Base-by-base conservation (phyloP, 2,113 vertebrate genomes). In the Hydropotes inermis region DNA sequence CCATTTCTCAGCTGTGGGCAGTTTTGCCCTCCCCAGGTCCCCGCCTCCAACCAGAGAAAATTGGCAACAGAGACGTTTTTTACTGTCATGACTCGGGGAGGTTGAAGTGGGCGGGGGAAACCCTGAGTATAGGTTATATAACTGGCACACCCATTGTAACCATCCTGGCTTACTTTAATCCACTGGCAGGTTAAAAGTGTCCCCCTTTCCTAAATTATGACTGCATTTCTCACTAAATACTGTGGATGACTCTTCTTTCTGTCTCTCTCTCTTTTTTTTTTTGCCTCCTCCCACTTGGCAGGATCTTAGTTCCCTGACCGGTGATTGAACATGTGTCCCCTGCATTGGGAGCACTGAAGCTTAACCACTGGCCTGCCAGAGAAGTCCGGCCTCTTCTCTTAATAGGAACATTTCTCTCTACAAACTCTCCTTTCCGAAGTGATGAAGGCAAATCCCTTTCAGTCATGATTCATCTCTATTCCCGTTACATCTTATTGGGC, bases 121-220 rank as follows among this genome's bases (percentile, higher is more conserved):
- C 54, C 57, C 58, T 13, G 30, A 50, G 13, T 14, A 1, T 1
- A 39, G 45, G 27, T 39, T 45, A 6, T 17, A 3, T 39, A 28
- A 28, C 0, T 23, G 36, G 21, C 6, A 43, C 23, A n/a, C 14
- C 8, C 7, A 3, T 28, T 13, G 1, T 3, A 7, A n/a, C 12
- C 50, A 45, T 17, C 52, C n/a, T 33, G 50, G 81, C 16, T 33
- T 30, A 16, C 60, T 86, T 43, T 12, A 76, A 58, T 17, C 33
- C 47, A 28, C 6, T 43, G 27, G 25, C 7, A 27, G 39, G 81
- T 36, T 25, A 36, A 15, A 33, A 12, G 3, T 21, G 70, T 25
- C 17, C 43, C 27, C 25, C 15, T 85, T 64, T 16, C 43, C 67
- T n/a, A 25, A 33, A 55, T 47, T 39, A 16, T 2, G 19, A n/a